Percentiles rank a stretch among this genome's conserved stretches.
phyloP scores from a whole-genome alignment of 2,797 vertebrate genomes.

The Sebastes nivosus region DNA sequence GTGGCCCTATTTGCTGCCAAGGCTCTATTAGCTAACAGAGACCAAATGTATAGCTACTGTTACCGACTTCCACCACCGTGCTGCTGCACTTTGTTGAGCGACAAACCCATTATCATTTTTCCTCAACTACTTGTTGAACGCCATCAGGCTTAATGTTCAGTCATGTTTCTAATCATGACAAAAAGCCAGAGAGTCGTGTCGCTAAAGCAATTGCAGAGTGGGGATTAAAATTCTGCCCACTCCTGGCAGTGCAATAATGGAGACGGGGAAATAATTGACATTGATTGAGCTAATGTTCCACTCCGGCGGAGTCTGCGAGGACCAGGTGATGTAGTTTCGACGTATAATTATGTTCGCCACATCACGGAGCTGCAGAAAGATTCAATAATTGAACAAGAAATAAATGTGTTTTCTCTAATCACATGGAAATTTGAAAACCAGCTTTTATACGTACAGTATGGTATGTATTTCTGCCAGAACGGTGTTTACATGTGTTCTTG shows the following conservation, averaged over 20 bases:
- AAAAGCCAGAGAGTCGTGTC: constrained; percentile 65
- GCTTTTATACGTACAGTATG: constrained; percentile 16
- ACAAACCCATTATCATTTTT: constrained; percentile 58
- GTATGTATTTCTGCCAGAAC: constrained; percentile 3
- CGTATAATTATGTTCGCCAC: constrained; percentile 72
- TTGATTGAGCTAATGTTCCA: constrained; percentile 84
- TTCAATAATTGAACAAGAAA: constrained; percentile 77
- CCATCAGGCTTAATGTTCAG: constrained; percentile 66
- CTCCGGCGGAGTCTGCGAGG: constrained; percentile 61
- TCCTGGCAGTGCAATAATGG: constrained; percentile 75
- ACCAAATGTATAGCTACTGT: constrained; percentile 23
- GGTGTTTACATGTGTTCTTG: constrained; percentile 28
- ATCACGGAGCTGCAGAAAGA: constrained; percentile 55
- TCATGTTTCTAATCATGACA: constrained; percentile 75
- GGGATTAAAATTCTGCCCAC: constrained; percentile 77
- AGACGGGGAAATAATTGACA: constrained; percentile 80
- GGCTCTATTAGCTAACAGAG: constrained; percentile 1
- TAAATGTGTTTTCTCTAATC: constrained; percentile 72
- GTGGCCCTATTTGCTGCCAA: not conserved
- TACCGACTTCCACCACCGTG: constrained; percentile 6
- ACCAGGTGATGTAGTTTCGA: constrained; percentile 68
- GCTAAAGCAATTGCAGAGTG: constrained; percentile 62
- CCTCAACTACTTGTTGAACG: constrained; percentile 62
- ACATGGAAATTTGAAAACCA: constrained; percentile 63
- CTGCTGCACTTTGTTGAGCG: constrained; percentile 33